These are phyloP conservation scores for Gambelia wislizenii DNA, from an alignment of 2,797 vertebrate species.

Conservation along the genomic window DNA sequence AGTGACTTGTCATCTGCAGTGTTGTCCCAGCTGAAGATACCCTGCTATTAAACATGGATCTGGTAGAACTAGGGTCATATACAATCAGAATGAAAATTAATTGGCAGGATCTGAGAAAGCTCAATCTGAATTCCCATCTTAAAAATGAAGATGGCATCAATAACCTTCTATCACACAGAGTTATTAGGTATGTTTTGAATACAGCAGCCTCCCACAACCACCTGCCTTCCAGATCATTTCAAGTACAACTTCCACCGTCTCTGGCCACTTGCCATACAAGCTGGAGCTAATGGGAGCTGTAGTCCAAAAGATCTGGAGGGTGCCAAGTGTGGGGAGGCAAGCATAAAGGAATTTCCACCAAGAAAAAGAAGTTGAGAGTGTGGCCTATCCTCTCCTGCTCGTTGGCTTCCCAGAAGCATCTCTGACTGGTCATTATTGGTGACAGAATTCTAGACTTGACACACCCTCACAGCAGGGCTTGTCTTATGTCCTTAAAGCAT, in stretches of 20 bases:
- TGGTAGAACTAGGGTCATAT: neutral
- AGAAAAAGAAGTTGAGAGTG: neutral
- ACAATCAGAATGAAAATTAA: neutral
- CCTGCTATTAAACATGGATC: neutral
- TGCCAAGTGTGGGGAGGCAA: neutral
- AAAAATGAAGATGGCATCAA: neutral
- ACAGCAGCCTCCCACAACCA: neutral
- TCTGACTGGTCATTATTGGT: neutral
- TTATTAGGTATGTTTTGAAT: neutral
- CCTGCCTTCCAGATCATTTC: neutral
- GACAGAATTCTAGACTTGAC: neutral
- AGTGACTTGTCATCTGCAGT: neutral
- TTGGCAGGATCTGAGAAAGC: neutral
- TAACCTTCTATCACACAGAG: neutral
- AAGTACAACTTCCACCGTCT: neutral
- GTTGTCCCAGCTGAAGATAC: neutral
- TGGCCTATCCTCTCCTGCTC: neutral
- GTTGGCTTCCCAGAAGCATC: too few relatives aligned
- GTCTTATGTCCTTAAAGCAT: neutral
- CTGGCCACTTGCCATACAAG: neutral
- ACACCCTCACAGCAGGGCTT: neutral
- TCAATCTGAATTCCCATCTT: neutral
- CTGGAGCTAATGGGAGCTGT: neutral
- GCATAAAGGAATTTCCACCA: neutral
- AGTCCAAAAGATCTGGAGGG: neutral